phyloP scores from a whole-genome alignment of 2,113 vertebrate species.

The Pelvicachromis taeniatus region DNA sequence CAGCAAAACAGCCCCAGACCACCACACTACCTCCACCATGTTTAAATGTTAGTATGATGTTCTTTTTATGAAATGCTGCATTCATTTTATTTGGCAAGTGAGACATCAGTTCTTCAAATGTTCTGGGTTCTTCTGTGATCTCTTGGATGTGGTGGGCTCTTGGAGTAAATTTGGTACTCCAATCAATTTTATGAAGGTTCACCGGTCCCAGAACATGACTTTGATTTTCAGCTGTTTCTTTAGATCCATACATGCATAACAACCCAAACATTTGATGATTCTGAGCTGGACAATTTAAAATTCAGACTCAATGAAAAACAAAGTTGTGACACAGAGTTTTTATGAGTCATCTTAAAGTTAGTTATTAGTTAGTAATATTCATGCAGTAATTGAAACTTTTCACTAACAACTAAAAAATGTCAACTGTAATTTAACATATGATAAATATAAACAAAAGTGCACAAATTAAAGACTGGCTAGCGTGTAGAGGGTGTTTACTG shows the following conservation, averaged over 20 bases:
- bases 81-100: background rate
- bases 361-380: background rate
- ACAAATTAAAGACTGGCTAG: background rate
- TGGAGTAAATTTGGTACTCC: background rate
- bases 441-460: background rate
- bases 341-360: background rate
- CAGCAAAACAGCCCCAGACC: background rate
- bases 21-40: background rate
- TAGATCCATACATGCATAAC: background rate
- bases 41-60: background rate
- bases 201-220: background rate
- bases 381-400: background rate
- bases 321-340: background rate
- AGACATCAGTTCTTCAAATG: background rate
- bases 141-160: background rate
- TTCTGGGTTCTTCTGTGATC: background rate
- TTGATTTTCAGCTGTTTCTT: background rate
- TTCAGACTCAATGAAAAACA: background rate
- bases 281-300: background rate
- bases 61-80: background rate
- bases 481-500: background rate
- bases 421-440: background rate
- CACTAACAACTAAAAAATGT: background rate
- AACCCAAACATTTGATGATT: background rate
- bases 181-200: fast-evolving